phyloP scores from a whole-genome alignment of 2,113 vertebrate genomes.

The Spermophilus dauricus region DNA sequence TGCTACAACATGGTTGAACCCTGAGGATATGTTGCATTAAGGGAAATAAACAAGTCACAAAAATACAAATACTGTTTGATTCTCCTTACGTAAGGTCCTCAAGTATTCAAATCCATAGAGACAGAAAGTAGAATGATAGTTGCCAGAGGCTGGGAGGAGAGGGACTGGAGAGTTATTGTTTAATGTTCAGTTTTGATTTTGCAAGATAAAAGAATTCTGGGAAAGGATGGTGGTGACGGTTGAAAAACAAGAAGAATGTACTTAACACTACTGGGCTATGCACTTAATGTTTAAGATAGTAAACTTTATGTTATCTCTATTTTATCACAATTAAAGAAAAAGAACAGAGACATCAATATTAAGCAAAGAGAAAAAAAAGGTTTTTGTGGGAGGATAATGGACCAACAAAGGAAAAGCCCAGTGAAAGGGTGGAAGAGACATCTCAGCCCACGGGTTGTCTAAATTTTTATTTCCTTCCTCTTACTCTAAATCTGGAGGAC shows the following conservation, averaged over 20 bases:
- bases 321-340: neutral
- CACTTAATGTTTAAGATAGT: neutral
- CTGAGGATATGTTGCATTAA: neutral
- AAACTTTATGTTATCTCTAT: neutral
- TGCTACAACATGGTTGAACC: neutral
- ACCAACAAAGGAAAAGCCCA: neutral
- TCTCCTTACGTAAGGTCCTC: neutral
- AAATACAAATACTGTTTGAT: neutral
- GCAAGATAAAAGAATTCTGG: neutral
- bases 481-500: neutral
- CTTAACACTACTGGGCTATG: neutral
- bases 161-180: neutral
- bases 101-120: neutral
- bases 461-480: neutral
- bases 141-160: neutral
- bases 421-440: neutral
- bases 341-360: neutral
- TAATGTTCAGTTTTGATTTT: constrained; percentile 7
- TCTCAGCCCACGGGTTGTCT: neutral
- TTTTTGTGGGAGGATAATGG: neutral
- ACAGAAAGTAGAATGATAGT: neutral
- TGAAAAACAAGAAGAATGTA: neutral
- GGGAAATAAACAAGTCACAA: neutral
- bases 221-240: neutral
- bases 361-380: neutral